Evolutionary conservation across 2,888 invertebrate genomes (phyloP).

Genomic region (Arge pagana): DNA sequence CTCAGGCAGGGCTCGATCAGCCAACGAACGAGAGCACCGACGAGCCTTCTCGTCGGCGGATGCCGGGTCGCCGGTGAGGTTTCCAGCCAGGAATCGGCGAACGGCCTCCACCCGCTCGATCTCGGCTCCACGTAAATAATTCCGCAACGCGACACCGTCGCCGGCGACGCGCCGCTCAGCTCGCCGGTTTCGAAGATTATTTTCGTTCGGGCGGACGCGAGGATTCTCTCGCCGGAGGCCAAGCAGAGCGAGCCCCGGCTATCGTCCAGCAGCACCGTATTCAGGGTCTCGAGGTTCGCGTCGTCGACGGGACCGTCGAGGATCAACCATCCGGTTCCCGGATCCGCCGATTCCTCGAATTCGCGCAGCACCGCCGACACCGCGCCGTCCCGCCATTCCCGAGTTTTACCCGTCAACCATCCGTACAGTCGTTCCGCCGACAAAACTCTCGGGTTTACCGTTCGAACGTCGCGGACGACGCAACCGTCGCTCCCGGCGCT

Average conservation of each 20-base stretch:
- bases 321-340: slow-evolving; percentile 63
- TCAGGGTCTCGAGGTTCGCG: slow-evolving; percentile 66
- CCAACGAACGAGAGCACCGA: slow-evolving; percentile 59
- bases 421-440: slow-evolving; percentile 64
- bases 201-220: slow-evolving; percentile 58
- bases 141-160: slow-evolving; percentile 67
- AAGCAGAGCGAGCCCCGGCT: slow-evolving; percentile 64
- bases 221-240: slow-evolving; percentile 66
- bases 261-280: slow-evolving; percentile 65
- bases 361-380: slow-evolving; percentile 57
- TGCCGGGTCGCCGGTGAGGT: slow-evolving; percentile 33
- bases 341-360: slow-evolving; percentile 56
- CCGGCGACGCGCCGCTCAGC: slow-evolving; percentile 62
- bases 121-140: slow-evolving; percentile 66
- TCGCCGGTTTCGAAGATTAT: slow-evolving; percentile 68
- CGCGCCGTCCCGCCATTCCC: slow-evolving; percentile 62
- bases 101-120: slow-evolving; percentile 63
- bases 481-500: slow-evolving; percentile 47
- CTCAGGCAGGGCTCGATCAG: slow-evolving; percentile 62
- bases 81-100: slow-evolving; percentile 61
- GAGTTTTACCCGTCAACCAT: slow-evolving; percentile 61
- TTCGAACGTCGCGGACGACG: slow-evolving; percentile 57
- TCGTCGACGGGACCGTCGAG: slow-evolving; percentile 68
- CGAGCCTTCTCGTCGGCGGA: slow-evolving; percentile 38
- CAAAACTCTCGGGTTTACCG: slow-evolving; percentile 65